These are phyloP conservation scores for Drosophila quinaria DNA, from an alignment of 2,888 invertebrate species.

Conservation along the genomic window DNA sequence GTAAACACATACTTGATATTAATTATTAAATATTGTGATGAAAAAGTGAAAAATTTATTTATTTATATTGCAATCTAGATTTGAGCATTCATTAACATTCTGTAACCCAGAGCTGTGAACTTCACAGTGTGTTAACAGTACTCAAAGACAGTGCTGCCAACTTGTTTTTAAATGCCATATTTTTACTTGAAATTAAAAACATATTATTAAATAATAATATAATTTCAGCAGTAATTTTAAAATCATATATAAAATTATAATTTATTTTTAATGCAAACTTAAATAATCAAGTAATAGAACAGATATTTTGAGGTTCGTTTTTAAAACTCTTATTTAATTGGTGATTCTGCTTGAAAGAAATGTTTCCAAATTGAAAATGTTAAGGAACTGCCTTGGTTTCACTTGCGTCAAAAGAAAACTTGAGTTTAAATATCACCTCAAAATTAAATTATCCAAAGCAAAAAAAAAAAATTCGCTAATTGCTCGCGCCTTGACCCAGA, in stretches of 20 bases:
- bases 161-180: not conserved
- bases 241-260: no score
- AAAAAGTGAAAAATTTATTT: no score
- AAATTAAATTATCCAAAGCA: constrained; percentile 24
- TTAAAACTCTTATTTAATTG: not conserved
- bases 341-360: not conserved
- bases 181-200: no score
- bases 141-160: constrained; percentile 12
- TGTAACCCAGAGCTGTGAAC: not conserved
- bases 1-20: constrained; percentile 4
- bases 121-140: not conserved
- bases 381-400: constrained; percentile 32
- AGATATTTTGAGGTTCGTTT: not conserved
- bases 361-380: not conserved
- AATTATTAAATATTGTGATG: constrained; percentile 1
- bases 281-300: no score
- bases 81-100: not conserved
- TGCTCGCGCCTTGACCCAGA: constrained; percentile 69
- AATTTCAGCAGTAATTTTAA: no score
- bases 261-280: no score
- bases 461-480: constrained; percentile 43
- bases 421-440: constrained; percentile 23
- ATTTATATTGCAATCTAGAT: not conserved
- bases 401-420: constrained; percentile 38
- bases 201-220: no score